Evolutionary conservation across 2,113 vertebrate genomes (phyloP).

Genomic region (Clarias macrocephalus): DNA sequence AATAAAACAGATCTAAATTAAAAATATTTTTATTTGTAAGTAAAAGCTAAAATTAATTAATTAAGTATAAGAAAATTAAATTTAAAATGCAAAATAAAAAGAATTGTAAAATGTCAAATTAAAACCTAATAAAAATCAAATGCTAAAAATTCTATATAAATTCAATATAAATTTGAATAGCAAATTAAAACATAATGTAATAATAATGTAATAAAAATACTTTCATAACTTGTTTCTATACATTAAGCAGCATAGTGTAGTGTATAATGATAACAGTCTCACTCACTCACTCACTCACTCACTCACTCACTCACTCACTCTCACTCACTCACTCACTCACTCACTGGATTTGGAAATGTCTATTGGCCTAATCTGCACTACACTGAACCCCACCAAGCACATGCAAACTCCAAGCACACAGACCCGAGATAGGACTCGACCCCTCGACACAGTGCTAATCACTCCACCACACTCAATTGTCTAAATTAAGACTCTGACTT

Average conservation of each 20-base stretch:
- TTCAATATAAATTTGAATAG: no score
- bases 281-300: background rate
- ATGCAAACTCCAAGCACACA: no score
- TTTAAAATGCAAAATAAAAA: background rate
- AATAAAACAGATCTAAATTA: background rate
- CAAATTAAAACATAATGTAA: no score
- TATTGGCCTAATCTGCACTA: no score
- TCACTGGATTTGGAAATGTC: no score
- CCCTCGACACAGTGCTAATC: no score
- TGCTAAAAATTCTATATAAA: no score
- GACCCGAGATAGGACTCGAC: no score
- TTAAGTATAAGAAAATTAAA: no score
- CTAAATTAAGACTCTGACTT: background rate
- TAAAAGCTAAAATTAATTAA: no score
- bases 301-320: background rate
- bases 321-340: background rate
- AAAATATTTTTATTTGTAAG: background rate
- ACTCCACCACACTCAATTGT: background rate
- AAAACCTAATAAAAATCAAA: no score
- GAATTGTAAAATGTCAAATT: background rate
- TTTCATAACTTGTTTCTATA: background rate
- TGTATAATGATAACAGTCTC: background rate
- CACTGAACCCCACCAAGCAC: no score
- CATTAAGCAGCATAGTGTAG: background rate
- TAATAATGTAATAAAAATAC: background rate